A percentile compares a stretch with the other conserved stretches of the same genome.
Conservation (phyloP, 2,797 vertebrate species). For the Apogon hyalosoma region DNA sequence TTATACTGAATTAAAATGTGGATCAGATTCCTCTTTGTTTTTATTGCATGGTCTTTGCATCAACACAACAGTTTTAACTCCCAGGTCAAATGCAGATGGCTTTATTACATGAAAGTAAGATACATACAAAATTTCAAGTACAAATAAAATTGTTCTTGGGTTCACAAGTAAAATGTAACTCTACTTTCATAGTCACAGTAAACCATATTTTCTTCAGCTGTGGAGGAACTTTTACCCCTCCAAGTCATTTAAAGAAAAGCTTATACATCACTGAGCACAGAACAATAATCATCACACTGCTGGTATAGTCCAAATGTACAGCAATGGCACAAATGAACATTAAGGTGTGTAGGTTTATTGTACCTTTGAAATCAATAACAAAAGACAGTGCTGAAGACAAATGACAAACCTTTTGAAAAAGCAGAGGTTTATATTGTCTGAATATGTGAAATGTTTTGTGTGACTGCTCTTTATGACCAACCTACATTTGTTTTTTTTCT, state of each 20-base stretch:
- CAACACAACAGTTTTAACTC: slow-evolving; percentile 13
- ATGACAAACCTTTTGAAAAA: slow-evolving; percentile 22
- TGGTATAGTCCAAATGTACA: slow-evolving; percentile 45
- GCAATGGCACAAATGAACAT: slow-evolving; percentile 43
- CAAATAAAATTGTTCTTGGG: slow-evolving; percentile 72
- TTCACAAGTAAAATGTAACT: slow-evolving; percentile 65
- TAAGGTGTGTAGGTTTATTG: slow-evolving; percentile 50
- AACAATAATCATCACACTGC: slow-evolving; percentile 26
- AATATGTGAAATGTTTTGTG: slow-evolving; percentile 36
- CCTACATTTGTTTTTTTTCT: slow-evolving; percentile 72
- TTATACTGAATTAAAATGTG: too few species aligned
- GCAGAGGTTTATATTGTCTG: slow-evolving; percentile 22
- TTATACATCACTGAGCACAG: slow-evolving; percentile 11
- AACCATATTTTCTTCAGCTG: slow-evolving; percentile 44
- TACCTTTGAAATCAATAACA: slow-evolving; percentile 33
- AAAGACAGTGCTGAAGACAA: slow-evolving; percentile 46
- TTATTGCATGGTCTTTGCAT: slow-evolving; percentile 11
- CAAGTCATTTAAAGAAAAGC: slow-evolving; percentile 16
- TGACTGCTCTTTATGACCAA: slow-evolving; percentile 53
- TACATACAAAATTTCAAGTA: slow-evolving; percentile 83
- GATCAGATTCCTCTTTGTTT: background rate
- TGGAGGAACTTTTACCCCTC: slow-evolving; percentile 21
- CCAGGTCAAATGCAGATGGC: slow-evolving; percentile 79
- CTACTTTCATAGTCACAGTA: slow-evolving; percentile 36
- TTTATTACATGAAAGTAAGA: slow-evolving; percentile 82